A percentile compares a stretch with the other conserved stretches of the same genome.
phyloP scores from a whole-genome alignment of 2,888 invertebrate genomes.

The Epirrhoe alternata region DNA sequence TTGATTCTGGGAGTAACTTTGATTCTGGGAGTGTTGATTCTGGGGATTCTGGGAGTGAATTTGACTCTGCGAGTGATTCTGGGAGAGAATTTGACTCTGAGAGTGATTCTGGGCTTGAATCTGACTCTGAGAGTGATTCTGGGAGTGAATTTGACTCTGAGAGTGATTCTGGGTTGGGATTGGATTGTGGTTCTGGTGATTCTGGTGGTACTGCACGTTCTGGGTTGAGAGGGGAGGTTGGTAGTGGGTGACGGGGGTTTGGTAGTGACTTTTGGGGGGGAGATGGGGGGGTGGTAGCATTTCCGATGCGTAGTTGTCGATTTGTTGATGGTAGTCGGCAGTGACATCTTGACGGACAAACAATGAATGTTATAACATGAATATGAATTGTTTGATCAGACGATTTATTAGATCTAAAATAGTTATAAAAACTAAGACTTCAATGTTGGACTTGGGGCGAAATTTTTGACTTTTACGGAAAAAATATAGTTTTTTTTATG shows the following conservation, averaged over 20 bases:
- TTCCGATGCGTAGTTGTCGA: conserved; percentile 79
- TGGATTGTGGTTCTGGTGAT: conserved; percentile 2
- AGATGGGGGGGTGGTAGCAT: conserved; percentile 73
- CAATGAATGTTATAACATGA: conserved; percentile 57
- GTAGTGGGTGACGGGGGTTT: conserved; percentile 59
- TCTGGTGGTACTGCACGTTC: conserved; percentile 31
- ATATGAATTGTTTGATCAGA: conserved; percentile 44
- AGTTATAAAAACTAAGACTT: too few relatives aligned
- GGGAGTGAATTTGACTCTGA: background rate
- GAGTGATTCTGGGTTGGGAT: background rate
- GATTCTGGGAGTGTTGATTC: conserved; percentile 7
- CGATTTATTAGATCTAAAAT: background rate
- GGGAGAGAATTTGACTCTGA: background rate
- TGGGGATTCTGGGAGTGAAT: background rate
- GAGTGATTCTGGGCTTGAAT: background rate
- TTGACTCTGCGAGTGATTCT: background rate
- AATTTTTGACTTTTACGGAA: too few relatives aligned
- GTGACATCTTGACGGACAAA: conserved; percentile 64
- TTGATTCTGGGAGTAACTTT: background rate
- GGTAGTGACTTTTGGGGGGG: conserved; percentile 75
- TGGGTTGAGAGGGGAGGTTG: conserved; percentile 24
- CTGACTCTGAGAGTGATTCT: background rate
- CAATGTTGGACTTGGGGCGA: too few relatives aligned
- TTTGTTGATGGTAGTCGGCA: conserved; percentile 79
- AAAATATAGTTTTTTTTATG: too few relatives aligned